Base-by-base conservation (phyloP, 2,113 vertebrate species). In the Lepidothrix coronata region DNA sequence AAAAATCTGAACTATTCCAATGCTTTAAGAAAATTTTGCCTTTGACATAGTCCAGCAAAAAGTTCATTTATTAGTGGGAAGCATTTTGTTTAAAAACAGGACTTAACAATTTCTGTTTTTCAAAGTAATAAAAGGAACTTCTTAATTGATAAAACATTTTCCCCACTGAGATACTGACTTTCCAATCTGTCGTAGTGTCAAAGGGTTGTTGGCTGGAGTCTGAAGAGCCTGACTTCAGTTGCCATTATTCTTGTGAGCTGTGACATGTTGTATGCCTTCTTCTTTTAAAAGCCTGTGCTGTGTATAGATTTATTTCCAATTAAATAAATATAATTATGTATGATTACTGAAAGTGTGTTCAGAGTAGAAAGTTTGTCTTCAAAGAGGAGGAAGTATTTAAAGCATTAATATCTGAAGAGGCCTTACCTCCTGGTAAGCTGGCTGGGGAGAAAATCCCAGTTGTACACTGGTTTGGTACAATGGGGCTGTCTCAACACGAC, bases 71-170 rank as follows among this genome's bases (percentile, higher is more conserved):
- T 90, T 71, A 90, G 51, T 23, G 71, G 41, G 35, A 86, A 75
- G 9, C n/a, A 30, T 93, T 91, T 66, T 3, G 1, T 30, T 76
- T 94, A 73, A 81, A 61, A 93, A 52, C 7, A 33, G 70, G 44
- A 65, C 51, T 96, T 80, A 33, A 48, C 61, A 75, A 18, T 83
- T 84, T 89, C 72, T 77, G 19, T 86, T 87, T 93, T 65, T 68
- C 72, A 46, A 74, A 79, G 79, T 44, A 83, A 57, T 62, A 80
- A 76, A 93, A 85, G 41, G 51, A 75, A 61, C 11, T 49, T 77
- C 37, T 61, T 93, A 83, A 91, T n/a, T 80, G 79, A 83, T 39
- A 79, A 75, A 94, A 70, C 30, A 44, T 91, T 89, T 73, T 73
- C 52, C 27, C 24, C 8, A 8, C 39, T 76, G 72, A 73, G 44